phyloP scores from a whole-genome alignment of 1,140 invertebrate genomes.

The Drosophila littoralis region DNA sequence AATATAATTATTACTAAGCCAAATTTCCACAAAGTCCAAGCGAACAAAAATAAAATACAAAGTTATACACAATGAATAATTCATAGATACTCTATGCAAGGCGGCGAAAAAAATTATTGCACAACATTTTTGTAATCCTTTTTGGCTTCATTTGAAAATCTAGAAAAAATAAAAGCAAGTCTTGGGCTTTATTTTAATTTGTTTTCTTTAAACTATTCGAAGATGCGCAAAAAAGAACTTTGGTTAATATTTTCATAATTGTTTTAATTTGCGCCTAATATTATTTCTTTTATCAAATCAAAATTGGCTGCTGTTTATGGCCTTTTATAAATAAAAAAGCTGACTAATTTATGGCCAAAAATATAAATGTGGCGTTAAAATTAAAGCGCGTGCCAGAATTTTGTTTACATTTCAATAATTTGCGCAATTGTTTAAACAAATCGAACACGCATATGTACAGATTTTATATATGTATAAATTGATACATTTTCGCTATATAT shows the following conservation, averaged over 20 bases:
- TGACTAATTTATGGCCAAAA: conserved; percentile 4
- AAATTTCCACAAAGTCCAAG: conserved; percentile 28
- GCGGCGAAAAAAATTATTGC: too few relatives aligned
- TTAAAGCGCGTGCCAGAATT: conserved; percentile 23
- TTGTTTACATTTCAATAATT: conserved; percentile 34
- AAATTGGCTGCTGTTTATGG: not conserved
- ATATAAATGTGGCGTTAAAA: conserved; percentile 10
- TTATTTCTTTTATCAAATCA: too few relatives aligned
- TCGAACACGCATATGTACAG: conserved; percentile 4
- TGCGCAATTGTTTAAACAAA: conserved; percentile 34
- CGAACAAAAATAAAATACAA: not conserved
- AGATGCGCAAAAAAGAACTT: too few relatives aligned
- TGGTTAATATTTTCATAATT: too few relatives aligned
- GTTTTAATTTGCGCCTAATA: too few relatives aligned
- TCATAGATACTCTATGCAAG: not conserved
- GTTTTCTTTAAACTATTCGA: too few relatives aligned
- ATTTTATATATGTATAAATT: conserved; percentile 3
- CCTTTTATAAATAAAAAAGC: not conserved
- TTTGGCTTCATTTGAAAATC: too few relatives aligned
- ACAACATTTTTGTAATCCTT: too few relatives aligned
- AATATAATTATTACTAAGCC: not conserved
- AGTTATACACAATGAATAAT: not conserved
- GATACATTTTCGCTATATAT: conserved; percentile 3
- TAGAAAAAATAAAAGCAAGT: too few relatives aligned
- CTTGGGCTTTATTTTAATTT: too few relatives aligned